Conservation (phyloP, 1,140 invertebrate species). For the Philopotamus ludificatus region DNA sequence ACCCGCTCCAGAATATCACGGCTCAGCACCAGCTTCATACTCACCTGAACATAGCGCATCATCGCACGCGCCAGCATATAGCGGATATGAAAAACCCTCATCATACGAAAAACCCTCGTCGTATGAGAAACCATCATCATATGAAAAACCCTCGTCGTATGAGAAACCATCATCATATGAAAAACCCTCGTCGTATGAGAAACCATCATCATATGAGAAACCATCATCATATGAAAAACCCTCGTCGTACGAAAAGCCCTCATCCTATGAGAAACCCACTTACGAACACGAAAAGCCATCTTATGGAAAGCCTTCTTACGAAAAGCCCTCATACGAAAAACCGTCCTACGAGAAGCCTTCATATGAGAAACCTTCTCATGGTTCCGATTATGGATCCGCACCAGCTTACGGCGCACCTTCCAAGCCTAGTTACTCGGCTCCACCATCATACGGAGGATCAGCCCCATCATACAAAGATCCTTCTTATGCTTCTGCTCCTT, state of each 20-base stretch:
- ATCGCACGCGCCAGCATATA: neutral
- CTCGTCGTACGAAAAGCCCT: too few species aligned
- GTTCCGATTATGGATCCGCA: neutral
- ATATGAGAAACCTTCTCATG: neutral
- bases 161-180: too few species aligned
- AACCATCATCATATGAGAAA: too few species aligned
- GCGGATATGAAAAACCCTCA: neutral
- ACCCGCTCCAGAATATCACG: conserved; percentile 7
- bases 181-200: too few species aligned
- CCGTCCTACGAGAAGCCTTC: too few species aligned
- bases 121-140: neutral
- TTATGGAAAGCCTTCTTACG: too few species aligned
- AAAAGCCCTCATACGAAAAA: neutral
- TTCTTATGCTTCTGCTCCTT: neutral
- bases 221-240: too few species aligned
- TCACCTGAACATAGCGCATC: neutral
- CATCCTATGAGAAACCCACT: too few species aligned
- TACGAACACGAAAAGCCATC: too few species aligned
- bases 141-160: too few species aligned
- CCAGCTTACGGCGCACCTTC: conserved; percentile 2
- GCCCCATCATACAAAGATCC: conserved; percentile 15
- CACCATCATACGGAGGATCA: conserved; percentile 11
- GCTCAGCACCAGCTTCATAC: neutral
- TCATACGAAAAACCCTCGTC: neutral
- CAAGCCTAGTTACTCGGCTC: neutral